A percentile compares a stretch with the other conserved stretches of the same genome.
phyloP scores from a whole-genome alignment of 2,888 invertebrate species.

The Diogma glabrata region DNA sequence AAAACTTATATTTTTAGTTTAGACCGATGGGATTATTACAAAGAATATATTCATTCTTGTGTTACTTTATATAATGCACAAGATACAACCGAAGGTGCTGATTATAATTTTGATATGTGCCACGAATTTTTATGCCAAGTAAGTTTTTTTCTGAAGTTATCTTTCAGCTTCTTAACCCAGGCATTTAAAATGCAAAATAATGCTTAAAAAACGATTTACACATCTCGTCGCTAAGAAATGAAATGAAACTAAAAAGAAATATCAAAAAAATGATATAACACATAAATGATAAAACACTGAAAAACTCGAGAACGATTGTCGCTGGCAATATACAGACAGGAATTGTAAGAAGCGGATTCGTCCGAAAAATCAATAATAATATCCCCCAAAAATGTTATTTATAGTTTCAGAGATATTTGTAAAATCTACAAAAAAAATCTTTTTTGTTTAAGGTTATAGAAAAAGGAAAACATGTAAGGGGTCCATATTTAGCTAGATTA shows the following conservation, averaged over 20 bases:
- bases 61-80: constrained; percentile 44
- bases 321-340: too few species aligned
- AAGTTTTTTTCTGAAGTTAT: constrained; percentile 10
- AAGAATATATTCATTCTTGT: constrained; percentile 59
- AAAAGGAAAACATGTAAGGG: constrained; percentile 48
- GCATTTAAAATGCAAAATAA: too few species aligned
- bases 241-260: too few species aligned
- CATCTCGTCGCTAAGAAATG: too few species aligned
- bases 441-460: constrained; percentile 39
- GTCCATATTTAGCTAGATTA: constrained; percentile 73
- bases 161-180: too few species aligned
- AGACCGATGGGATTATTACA: constrained; percentile 62
- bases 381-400: too few species aligned
- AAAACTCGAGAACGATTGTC: too few species aligned
- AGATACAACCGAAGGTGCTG: constrained; percentile 24
- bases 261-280: too few species aligned
- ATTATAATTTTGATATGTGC: constrained; percentile 25
- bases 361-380: too few species aligned
- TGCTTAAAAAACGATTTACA: too few species aligned
- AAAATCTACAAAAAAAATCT: background rate
- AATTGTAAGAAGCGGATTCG: too few species aligned
- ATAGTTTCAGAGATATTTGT: background rate
- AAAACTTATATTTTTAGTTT: constrained; percentile 34
- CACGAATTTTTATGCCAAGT: constrained; percentile 32
- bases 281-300: too few species aligned